phyloP scores from a whole-genome alignment of 2,797 vertebrate species.

The Chanos chanos region DNA sequence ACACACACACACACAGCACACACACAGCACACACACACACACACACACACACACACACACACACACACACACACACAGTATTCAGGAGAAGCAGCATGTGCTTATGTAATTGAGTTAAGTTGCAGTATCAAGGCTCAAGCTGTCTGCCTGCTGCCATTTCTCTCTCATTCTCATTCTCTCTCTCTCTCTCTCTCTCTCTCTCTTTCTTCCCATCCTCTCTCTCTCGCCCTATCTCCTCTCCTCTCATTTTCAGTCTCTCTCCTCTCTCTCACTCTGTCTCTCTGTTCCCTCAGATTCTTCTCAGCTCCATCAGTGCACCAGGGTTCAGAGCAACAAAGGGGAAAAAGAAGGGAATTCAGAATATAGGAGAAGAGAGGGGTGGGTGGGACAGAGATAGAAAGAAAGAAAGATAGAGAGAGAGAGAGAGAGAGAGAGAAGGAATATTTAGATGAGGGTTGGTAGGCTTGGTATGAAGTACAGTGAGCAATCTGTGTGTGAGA shows the following conservation, averaged over 20 bases:
- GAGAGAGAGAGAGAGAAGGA: not conserved
- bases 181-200: too few relatives aligned
- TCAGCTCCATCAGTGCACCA: slow-evolving; percentile 7
- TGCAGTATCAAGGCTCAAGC: not conserved
- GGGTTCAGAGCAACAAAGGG: too few relatives aligned
- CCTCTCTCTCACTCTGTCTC: too few relatives aligned
- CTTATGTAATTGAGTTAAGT: slow-evolving; percentile 27
- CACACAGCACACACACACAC: slow-evolving; percentile 16
- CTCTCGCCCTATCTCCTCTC: too few relatives aligned
- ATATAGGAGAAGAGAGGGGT: slow-evolving; percentile 13
- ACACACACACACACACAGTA: not conserved
- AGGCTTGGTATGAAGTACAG: too few relatives aligned
- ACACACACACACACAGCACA: slow-evolving; percentile 15
- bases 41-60: slow-evolving; percentile 5
- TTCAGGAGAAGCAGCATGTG: slow-evolving; percentile 7
- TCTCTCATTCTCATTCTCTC: too few relatives aligned
- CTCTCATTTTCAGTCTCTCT: too few relatives aligned
- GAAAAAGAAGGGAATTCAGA: too few relatives aligned
- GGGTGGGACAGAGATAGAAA: not conserved
- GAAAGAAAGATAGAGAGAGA: slow-evolving; percentile 8
- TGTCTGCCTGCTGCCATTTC: not conserved
- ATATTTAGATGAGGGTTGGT: not conserved
- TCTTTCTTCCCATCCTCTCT: too few relatives aligned
- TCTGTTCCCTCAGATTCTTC: too few relatives aligned
- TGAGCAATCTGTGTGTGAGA: too few relatives aligned